phyloP scores from a whole-genome alignment of 2,113 vertebrate genomes.

The Dromaius novaehollandiae region DNA sequence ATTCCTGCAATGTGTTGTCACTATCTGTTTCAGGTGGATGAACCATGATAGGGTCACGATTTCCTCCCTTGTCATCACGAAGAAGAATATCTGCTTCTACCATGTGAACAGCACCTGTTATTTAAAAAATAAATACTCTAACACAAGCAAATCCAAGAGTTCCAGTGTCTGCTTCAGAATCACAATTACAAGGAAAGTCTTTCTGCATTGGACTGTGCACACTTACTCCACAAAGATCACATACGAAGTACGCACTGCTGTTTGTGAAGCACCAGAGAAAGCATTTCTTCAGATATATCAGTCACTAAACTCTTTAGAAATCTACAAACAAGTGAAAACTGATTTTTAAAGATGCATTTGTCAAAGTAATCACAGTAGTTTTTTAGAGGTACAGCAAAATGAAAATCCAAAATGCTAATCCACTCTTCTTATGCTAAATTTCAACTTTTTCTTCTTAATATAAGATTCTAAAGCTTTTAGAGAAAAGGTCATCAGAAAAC shows the following conservation, averaged over 20 bases:
- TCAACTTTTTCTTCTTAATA: neutral
- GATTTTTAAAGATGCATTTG: neutral
- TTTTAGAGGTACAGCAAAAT: neutral
- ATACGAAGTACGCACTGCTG: neutral
- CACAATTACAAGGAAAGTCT: neutral
- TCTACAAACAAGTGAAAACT: rapidly evolving
- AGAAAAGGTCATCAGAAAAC: neutral
- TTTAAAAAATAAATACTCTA: neutral
- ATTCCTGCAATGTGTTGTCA: slow-evolving; percentile 87
- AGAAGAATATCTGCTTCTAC: slow-evolving; percentile 91
- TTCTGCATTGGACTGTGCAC: neutral
- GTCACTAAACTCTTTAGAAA: neutral
- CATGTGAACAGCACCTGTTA: slow-evolving; percentile 87
- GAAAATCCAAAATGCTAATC: neutral
- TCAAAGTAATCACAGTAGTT: rapidly evolving
- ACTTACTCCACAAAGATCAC: neutral
- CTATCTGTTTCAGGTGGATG: slow-evolving; percentile 90
- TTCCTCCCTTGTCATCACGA: slow-evolving; percentile 63
- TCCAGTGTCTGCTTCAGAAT: neutral
- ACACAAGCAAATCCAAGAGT: neutral
- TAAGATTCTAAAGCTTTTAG: neutral
- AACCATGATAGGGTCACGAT: slow-evolving; percentile 87
- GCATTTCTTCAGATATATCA: rapidly evolving
- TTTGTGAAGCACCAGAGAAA: neutral
- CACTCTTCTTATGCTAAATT: neutral